These are phyloP conservation scores for Euwallacea similis DNA, from an alignment of 1,140 invertebrate species.

Conservation along the genomic window DNA sequence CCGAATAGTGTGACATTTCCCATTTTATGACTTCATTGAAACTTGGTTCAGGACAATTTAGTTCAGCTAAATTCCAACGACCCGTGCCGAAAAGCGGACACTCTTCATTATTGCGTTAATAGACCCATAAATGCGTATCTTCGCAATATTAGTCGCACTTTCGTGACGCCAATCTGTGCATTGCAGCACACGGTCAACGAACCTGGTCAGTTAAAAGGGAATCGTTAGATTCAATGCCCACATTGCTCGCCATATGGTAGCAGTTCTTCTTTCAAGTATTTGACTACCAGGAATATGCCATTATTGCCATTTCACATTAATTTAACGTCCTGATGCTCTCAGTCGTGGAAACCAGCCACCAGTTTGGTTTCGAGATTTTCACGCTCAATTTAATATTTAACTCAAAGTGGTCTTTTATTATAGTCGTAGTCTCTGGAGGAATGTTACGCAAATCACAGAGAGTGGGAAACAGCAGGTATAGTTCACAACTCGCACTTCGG, in stretches of 20 bases:
- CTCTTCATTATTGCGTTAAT: neutral
- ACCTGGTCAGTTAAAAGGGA: conserved; percentile 30
- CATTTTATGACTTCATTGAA: too few relatives aligned
- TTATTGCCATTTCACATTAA: conserved; percentile 12
- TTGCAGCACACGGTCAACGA: conserved; percentile 25
- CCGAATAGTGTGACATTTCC: too few relatives aligned
- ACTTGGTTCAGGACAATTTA: neutral
- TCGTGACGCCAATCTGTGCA: conserved; percentile 22
- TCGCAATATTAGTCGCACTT: conserved; percentile 21
- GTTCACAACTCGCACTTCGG: too few relatives aligned
- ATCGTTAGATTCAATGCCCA: conserved; percentile 29
- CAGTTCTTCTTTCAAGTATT: conserved; percentile 28
- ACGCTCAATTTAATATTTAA: too few relatives aligned
- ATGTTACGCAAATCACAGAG: too few relatives aligned
- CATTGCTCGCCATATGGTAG: conserved; percentile 31
- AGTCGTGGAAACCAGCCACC: neutral
- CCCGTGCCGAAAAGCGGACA: neutral
- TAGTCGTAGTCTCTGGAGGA: too few relatives aligned
- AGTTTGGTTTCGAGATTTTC: too few relatives aligned
- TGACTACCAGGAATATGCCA: conserved; percentile 26
- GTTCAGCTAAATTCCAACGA: neutral
- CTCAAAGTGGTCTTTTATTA: too few relatives aligned
- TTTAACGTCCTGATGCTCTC: conserved; percentile 10
- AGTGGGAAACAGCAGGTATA: too few relatives aligned
- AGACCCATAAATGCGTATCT: conserved; percentile 12